Evolutionary conservation across 2,797 vertebrate species (phyloP).

Genomic region (Rhinoraja longicauda): DNA sequence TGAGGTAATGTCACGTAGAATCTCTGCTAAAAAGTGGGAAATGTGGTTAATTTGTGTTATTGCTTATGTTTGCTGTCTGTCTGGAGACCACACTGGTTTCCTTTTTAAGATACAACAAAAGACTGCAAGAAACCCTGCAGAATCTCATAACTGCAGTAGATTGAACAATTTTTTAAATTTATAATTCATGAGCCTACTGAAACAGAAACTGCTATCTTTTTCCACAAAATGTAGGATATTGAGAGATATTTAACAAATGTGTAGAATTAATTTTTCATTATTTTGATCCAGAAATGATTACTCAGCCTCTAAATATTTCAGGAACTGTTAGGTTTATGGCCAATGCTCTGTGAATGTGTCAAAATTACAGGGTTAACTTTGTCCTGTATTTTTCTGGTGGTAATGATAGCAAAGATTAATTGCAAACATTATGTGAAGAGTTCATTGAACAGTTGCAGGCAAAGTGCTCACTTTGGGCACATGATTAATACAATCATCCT

Average conservation of each 20-base stretch:
- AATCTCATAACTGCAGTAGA: background rate
- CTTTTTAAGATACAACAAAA: background rate
- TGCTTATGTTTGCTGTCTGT: background rate
- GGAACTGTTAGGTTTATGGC: background rate
- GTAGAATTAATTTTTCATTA: conserved; percentile 11
- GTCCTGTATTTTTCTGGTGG: background rate
- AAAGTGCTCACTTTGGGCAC: background rate
- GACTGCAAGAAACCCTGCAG: background rate
- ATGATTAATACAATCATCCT: too few relatives aligned
- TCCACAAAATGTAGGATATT: background rate
- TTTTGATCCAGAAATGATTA: background rate
- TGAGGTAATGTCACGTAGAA: background rate
- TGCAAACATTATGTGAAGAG: background rate
- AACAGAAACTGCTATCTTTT: background rate
- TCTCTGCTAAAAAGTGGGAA: background rate
- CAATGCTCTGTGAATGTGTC: background rate
- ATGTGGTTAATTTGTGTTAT: background rate
- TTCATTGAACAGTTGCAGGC: background rate
- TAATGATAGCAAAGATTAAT: background rate
- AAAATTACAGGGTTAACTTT: background rate
- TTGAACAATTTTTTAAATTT: background rate
- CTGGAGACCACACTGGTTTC: background rate
- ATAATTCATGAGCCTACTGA: background rate
- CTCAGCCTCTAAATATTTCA: background rate
- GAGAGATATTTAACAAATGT: background rate